A percentile compares a stretch with the other conserved stretches of the same genome.
These are phyloP conservation scores for Onthophagus sagittarius DNA, from an alignment of 2,888 invertebrate species.

Conservation along the genomic window DNA sequence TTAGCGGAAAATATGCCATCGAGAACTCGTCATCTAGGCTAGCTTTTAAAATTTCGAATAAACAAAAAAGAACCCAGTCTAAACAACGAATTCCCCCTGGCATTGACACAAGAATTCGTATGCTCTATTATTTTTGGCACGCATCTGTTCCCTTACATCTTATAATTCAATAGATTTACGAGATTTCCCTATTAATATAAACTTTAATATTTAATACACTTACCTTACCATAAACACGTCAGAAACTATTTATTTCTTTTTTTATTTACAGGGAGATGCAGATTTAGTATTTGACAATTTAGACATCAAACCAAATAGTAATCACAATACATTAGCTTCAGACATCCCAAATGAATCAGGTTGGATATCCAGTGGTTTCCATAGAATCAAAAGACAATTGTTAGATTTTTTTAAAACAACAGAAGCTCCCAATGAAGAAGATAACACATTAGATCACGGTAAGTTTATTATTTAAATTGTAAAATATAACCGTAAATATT, in stretches of 20 bases:
- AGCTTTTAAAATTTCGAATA: not conserved
- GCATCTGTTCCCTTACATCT: not conserved
- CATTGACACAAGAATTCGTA: not conserved
- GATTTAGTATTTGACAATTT: conserved; percentile 48
- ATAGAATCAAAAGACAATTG: conserved; percentile 46
- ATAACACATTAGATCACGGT: conserved; percentile 20
- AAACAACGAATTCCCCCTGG: not conserved
- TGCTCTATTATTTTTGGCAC: not conserved
- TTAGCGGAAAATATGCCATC: not conserved
- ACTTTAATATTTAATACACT: not conserved
- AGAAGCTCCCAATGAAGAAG: conserved; percentile 26
- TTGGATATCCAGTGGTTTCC: conserved; percentile 44
- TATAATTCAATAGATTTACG: not conserved
- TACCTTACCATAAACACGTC: too few species aligned
- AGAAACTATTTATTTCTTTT: conserved; percentile 2
- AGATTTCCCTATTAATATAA: not conserved
- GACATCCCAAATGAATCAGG: conserved; percentile 35
- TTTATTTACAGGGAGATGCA: conserved; percentile 40
- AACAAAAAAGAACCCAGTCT: not conserved
- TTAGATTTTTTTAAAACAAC: conserved; percentile 21
- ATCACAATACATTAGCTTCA: conserved; percentile 24
- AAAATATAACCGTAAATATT: not conserved
- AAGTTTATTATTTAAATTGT: not conserved
- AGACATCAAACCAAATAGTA: conserved; percentile 34
- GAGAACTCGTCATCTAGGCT: not conserved